phyloP scores from a whole-genome alignment of 1,140 invertebrate species.

The Zaprionus davidi region DNA sequence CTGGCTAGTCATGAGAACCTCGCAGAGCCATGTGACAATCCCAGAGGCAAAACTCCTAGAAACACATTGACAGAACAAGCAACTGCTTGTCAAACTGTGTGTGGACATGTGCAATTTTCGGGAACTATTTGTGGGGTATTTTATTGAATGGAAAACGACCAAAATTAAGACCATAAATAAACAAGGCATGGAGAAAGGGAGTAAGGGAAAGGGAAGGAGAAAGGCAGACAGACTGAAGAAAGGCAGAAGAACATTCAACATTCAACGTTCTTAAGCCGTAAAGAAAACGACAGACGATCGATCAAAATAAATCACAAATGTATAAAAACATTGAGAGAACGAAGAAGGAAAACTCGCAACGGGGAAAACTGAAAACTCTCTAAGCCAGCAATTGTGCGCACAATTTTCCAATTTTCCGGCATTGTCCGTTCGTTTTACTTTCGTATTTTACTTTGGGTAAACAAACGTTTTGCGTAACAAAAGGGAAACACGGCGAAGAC shows the following conservation, averaged over 20 bases:
- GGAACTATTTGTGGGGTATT: slow-evolving; percentile 78
- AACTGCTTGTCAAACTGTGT: slow-evolving; percentile 47
- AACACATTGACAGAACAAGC: slow-evolving; percentile 23
- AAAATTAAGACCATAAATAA: slow-evolving; percentile 74
- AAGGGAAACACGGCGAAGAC: slow-evolving; percentile 59
- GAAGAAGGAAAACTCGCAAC: slow-evolving; percentile 26
- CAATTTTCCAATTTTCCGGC: slow-evolving; percentile 78
- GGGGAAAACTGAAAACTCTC: slow-evolving; percentile 18
- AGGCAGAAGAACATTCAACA: slow-evolving; percentile 8
- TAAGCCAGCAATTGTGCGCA: slow-evolving; percentile 76
- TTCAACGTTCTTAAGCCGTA: slow-evolving; percentile 55
- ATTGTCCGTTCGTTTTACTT: slow-evolving; percentile 23
- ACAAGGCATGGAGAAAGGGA: slow-evolving; percentile 46
- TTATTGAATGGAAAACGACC: slow-evolving; percentile 63
- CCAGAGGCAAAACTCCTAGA: background rate
- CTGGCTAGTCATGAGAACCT: slow-evolving; percentile 41
- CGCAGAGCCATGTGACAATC: background rate
- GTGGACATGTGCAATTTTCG: slow-evolving; percentile 76
- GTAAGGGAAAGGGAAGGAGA: background rate
- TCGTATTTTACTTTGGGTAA: slow-evolving; percentile 64
- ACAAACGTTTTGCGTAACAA: slow-evolving; percentile 81
- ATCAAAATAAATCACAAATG: slow-evolving; percentile 79
- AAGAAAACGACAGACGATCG: slow-evolving; percentile 61
- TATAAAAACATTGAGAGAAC: slow-evolving; percentile 44
- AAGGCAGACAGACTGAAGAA: slow-evolving; percentile 1